phyloP scores from a whole-genome alignment of 2,888 invertebrate genomes.

The Kryphioiulus occultus region DNA sequence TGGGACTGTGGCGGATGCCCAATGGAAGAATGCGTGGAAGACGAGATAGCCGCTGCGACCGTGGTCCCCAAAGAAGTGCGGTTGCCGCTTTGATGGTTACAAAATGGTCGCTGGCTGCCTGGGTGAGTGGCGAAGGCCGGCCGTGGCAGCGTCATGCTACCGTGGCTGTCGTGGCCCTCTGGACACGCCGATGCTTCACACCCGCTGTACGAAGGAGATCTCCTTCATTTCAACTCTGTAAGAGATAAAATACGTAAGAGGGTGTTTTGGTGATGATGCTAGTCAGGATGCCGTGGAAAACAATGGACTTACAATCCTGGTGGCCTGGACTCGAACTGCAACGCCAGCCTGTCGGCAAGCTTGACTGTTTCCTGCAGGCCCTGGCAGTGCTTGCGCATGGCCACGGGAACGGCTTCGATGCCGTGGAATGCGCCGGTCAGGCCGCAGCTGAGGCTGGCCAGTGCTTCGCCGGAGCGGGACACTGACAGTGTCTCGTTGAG shows the following conservation, averaged over 20 bases:
- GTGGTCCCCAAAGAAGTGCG: not conserved
- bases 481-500: constrained; percentile 20
- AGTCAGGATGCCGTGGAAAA: not conserved
- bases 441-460: constrained; percentile 51
- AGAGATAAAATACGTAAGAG: not conserved
- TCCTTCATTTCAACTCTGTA: constrained; percentile 43
- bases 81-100: not conserved
- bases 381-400: constrained; percentile 51
- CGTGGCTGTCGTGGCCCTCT: not conserved
- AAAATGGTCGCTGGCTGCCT: not conserved
- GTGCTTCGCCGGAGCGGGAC: constrained; percentile 48
- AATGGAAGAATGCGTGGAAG: not conserved
- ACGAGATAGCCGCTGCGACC: not conserved
- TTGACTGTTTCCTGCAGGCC: constrained; percentile 52
- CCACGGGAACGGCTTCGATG: constrained; percentile 51
- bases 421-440: constrained; percentile 51
- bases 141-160: not conserved
- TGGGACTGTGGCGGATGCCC: not conserved
- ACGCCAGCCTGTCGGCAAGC: constrained; percentile 51
- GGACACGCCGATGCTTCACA: constrained; percentile 2
- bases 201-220: constrained; percentile 42
- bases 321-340: constrained; percentile 42
- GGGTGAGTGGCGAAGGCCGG: not conserved
- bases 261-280: not conserved
- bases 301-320: constrained; percentile 48